Percentiles rank a stretch among this genome's conserved stretches.
These are phyloP conservation scores for Theretra japonica DNA, from an alignment of 2,888 invertebrate species.

Conservation along the genomic window DNA sequence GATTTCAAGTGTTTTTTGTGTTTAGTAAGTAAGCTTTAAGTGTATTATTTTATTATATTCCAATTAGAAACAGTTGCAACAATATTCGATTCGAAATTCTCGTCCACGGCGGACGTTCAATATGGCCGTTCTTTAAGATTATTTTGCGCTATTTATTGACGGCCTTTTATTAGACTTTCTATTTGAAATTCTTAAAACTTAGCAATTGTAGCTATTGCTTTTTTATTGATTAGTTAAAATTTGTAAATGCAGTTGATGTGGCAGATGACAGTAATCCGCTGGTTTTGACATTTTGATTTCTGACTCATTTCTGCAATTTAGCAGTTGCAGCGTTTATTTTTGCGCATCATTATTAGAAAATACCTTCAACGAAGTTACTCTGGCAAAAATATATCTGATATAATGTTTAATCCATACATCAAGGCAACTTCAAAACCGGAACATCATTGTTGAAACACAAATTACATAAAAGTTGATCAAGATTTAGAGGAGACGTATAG, in stretches of 20 bases:
- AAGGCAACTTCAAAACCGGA: not conserved
- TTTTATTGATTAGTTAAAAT: slow-evolving; percentile 36
- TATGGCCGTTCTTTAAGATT: slow-evolving; percentile 75
- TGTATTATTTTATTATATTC: slow-evolving; percentile 36
- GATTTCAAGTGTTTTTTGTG: slow-evolving; percentile 67
- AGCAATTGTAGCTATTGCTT: not conserved
- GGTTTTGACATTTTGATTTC: slow-evolving; percentile 77
- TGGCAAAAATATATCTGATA: not conserved
- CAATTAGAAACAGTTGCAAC: slow-evolving; percentile 29
- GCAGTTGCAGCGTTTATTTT: slow-evolving; percentile 32
- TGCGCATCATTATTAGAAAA: slow-evolving; percentile 29
- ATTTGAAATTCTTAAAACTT: not conserved
- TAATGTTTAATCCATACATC: not conserved
- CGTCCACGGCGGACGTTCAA: slow-evolving; percentile 70
- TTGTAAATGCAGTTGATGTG: slow-evolving; percentile 72
- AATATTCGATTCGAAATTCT: slow-evolving; percentile 42
- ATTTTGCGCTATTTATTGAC: slow-evolving; percentile 30
- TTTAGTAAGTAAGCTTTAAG: slow-evolving; percentile 69
- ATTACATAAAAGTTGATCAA: slow-evolving; percentile 13
- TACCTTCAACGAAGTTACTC: not conserved
- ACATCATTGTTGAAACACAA: slow-evolving; percentile 10
- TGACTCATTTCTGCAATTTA: slow-evolving; percentile 72
- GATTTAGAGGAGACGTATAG: not conserved
- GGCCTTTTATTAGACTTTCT: slow-evolving; percentile 15
- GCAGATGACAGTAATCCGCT: slow-evolving; percentile 76